Conservation (phyloP, 2,113 vertebrate genomes). For the Sturnus vulgaris region DNA sequence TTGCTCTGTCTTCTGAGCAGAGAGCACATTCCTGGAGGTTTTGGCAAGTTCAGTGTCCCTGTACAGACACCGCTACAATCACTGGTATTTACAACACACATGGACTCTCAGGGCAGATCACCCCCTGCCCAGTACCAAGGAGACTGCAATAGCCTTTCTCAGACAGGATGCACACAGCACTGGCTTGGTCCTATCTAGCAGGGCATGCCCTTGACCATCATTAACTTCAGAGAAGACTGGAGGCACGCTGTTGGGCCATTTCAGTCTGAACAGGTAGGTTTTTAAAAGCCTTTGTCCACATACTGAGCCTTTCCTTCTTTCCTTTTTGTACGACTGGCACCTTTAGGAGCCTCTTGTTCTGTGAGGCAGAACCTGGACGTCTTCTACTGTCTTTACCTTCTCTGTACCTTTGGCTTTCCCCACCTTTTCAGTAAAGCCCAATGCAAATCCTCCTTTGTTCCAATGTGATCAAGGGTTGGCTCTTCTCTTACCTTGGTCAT, state of each 20-base stretch:
- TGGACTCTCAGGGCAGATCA: background rate
- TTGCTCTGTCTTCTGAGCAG: background rate
- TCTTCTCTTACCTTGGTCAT: background rate
- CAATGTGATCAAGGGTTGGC: background rate
- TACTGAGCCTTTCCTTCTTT: background rate
- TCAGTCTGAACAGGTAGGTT: background rate
- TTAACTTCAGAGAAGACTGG: background rate
- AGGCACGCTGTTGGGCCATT: rapidly evolving
- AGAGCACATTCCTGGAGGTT: background rate
- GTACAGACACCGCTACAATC: rapidly evolving
- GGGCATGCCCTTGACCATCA: background rate
- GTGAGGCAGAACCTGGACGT: background rate
- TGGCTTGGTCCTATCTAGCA: rapidly evolving
- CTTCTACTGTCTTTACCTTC: background rate
- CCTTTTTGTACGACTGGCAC: background rate
- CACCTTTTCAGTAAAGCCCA: background rate
- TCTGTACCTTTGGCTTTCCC: background rate
- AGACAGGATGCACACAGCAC: background rate
- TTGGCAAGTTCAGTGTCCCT: background rate
- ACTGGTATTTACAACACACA: background rate
- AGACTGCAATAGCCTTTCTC: background rate
- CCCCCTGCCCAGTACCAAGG: background rate
- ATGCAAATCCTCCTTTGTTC: background rate
- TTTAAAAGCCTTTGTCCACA: background rate
- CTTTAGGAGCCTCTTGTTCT: background rate